These are phyloP conservation scores for Clusia tigrina DNA, from an alignment of 2,888 invertebrate species.

Conservation along the genomic window DNA sequence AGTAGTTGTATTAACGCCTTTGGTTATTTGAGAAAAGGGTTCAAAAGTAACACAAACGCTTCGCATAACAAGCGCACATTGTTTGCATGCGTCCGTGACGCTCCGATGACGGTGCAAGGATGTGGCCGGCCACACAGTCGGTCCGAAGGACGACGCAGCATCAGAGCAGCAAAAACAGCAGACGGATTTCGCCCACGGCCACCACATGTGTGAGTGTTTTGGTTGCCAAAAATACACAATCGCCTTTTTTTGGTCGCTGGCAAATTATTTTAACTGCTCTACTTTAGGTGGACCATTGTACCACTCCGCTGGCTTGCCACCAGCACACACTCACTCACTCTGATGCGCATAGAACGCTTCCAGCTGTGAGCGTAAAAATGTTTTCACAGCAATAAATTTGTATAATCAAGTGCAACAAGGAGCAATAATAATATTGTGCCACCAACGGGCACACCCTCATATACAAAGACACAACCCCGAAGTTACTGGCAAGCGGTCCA, in stretches of 20 bases:
- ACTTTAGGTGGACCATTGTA: too few relatives aligned
- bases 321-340: not conserved
- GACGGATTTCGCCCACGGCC: slow-evolving; percentile 1
- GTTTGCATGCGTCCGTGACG: slow-evolving; percentile 1
- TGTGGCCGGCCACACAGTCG: not conserved
- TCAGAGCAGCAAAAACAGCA: not conserved
- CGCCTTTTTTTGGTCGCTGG: not conserved
- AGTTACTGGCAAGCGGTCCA: not conserved
- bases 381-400: slow-evolving; percentile 22
- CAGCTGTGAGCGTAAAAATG: slow-evolving; percentile 18
- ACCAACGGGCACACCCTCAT: slow-evolving; percentile 6
- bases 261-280: not conserved
- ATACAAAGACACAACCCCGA: slow-evolving; percentile 1
- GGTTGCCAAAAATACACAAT: not conserved
- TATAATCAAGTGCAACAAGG: slow-evolving; percentile 20
- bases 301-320: too few relatives aligned
- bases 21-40: slow-evolving; percentile 20
- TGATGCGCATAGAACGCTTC: not conserved
- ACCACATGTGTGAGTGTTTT: not conserved
- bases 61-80: slow-evolving; percentile 4
- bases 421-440: slow-evolving; percentile 18
- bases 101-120: not conserved
- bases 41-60: slow-evolving; percentile 9
- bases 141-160: not conserved
- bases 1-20: slow-evolving; percentile 24